Conservation (phyloP, 2,888 invertebrate genomes). For the Acleris emargana region DNA sequence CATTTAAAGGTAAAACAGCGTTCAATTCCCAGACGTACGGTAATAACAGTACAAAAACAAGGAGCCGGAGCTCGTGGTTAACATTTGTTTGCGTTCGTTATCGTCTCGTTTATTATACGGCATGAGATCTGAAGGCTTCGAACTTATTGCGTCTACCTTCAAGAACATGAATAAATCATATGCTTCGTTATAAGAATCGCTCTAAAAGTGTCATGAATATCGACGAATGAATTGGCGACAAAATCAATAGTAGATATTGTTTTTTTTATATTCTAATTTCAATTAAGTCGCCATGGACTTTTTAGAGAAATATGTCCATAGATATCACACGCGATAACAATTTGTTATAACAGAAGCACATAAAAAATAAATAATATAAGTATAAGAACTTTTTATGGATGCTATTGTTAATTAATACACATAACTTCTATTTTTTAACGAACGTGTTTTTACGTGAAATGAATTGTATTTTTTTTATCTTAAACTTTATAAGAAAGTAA, state of each 20-base stretch:
- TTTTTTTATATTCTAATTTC: constrained; percentile 9
- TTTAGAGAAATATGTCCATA: no score
- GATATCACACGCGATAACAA: no score
- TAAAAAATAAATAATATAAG: no score
- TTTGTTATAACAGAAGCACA: no score
- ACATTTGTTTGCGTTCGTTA: constrained; percentile 53
- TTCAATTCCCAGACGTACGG: neutral
- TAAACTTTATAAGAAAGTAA: no score
- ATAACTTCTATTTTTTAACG: no score
- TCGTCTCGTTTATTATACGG: constrained; percentile 73
- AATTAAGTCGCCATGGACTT: no score
- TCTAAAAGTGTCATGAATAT: constrained; percentile 61
- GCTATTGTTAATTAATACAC: no score
- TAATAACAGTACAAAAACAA: constrained; percentile 12
- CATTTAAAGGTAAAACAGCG: neutral
- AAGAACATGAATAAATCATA: constrained; percentile 78
- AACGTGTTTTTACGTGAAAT: no score
- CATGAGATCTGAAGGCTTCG: constrained; percentile 60
- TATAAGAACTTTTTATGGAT: no score
- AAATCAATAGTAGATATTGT: constrained; percentile 34
- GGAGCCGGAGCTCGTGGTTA: constrained; percentile 1
- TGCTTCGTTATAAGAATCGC: constrained; percentile 76
- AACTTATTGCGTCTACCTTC: constrained; percentile 72
- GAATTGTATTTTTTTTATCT: no score
- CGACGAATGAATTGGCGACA: constrained; percentile 40